A percentile compares a stretch with the other conserved stretches of the same genome.
Evolutionary conservation across 2,888 invertebrate species (phyloP).

Genomic region (Lysandra bellargus): DNA sequence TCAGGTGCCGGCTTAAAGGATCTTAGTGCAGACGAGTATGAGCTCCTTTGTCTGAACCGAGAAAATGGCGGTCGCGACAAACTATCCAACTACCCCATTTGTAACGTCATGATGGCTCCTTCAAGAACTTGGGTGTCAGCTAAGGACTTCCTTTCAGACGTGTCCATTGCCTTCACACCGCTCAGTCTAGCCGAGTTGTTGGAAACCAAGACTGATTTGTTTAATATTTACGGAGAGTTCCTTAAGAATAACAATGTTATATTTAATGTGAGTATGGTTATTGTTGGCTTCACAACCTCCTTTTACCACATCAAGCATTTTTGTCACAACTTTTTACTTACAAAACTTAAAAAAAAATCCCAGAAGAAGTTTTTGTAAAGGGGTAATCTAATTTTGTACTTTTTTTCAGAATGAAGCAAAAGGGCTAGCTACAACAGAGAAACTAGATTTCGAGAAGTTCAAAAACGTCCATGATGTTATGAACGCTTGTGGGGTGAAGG

Average conservation of each 20-base stretch:
- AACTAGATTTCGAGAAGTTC: slow-evolving; percentile 69
- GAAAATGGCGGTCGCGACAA: slow-evolving; percentile 75
- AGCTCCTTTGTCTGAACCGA: slow-evolving; percentile 82
- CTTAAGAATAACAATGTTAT: slow-evolving; percentile 75
- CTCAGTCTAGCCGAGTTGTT: slow-evolving; percentile 80
- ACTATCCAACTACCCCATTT: slow-evolving; percentile 76
- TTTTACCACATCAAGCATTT: no score
- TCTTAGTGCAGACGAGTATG: slow-evolving; percentile 78
- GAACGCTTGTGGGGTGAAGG: slow-evolving; percentile 57
- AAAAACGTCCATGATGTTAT: slow-evolving; percentile 68
- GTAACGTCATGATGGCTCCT: slow-evolving; percentile 83
- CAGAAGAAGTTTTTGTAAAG: no score
- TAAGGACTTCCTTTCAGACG: slow-evolving; percentile 73
- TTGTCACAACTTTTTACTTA: no score
- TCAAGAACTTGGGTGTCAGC: slow-evolving; percentile 77
- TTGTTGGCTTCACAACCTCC: no score
- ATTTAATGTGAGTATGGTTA: slow-evolving; percentile 63
- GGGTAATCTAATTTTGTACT: not conserved
- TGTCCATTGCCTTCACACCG: slow-evolving; percentile 84
- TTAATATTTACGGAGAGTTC: slow-evolving; percentile 83
- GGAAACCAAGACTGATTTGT: slow-evolving; percentile 78
- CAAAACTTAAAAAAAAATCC: not conserved
- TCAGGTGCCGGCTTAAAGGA: slow-evolving; percentile 80
- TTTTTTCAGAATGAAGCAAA: slow-evolving; percentile 69
- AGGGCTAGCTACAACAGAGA: slow-evolving; percentile 67